Percentiles rank a stretch among this genome's conserved stretches.
These are phyloP conservation scores for Bombus affinis DNA, from an alignment of 1,140 invertebrate genomes.

Conservation along the genomic window DNA sequence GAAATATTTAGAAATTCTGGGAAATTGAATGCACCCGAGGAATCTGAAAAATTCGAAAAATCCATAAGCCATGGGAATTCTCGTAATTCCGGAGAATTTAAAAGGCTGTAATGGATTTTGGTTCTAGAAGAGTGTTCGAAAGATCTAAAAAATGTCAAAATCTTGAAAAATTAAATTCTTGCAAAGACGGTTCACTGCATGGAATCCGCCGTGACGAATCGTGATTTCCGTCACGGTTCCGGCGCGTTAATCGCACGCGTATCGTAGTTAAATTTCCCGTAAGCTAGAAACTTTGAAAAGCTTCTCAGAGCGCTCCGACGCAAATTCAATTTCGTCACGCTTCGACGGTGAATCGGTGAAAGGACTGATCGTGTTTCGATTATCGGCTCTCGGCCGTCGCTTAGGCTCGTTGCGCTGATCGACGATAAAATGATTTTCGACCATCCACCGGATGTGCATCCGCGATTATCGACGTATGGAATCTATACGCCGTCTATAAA, in stretches of 20 bases:
- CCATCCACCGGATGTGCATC: not conserved
- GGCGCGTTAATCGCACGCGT: not conserved
- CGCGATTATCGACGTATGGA: not conserved
- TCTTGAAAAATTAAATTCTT: conserved; percentile 5
- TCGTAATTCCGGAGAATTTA: not conserved
- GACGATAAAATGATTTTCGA: conserved; percentile 12
- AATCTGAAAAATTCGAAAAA: not conserved
- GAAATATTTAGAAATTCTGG: not conserved
- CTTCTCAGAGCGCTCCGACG: no score
- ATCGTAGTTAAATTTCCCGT: conserved; percentile 1
- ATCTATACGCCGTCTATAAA: not conserved
- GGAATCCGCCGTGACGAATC: not conserved
- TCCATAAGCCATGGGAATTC: not conserved
- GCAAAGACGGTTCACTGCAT: no score
- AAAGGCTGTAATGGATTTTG: not conserved
- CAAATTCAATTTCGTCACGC: conserved; percentile 14
- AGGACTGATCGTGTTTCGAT: conserved; percentile 21
- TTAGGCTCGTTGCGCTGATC: conserved; percentile 14
- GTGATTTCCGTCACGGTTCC: no score
- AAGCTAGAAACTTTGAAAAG: not conserved
- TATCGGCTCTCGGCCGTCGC: not conserved
- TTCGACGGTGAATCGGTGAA: not conserved
- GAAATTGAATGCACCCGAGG: not conserved
- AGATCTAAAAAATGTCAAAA: not conserved
- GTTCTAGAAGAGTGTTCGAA: no score